phyloP scores from a whole-genome alignment of 2,888 invertebrate species.

The Norana najaformis region DNA sequence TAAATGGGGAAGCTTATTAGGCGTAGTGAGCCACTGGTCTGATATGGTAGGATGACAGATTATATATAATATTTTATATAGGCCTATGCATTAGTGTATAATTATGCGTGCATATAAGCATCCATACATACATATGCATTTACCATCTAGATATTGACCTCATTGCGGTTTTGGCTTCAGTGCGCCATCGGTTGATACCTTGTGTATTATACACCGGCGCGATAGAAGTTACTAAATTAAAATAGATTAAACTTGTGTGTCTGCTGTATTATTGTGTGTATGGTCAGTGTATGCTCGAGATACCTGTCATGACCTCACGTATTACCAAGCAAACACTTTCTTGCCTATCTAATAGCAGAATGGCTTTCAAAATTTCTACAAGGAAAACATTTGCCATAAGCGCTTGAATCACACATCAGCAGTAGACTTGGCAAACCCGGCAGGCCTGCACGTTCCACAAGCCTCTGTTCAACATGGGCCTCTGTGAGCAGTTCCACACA shows the following conservation, averaged over 20 bases:
- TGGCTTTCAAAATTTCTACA: not conserved
- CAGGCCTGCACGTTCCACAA: too few species aligned
- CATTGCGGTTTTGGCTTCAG: too few species aligned
- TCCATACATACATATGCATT: not conserved
- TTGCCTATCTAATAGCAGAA: not conserved
- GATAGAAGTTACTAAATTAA: too few species aligned
- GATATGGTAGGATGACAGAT: not conserved
- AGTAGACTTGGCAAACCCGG: not conserved
- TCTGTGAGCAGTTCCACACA: too few species aligned
- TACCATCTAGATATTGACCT: too few species aligned
- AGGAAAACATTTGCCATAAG: not conserved
- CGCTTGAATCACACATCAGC: not conserved
- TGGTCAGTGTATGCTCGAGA: not conserved
- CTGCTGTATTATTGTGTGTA: not conserved
- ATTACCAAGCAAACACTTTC: not conserved
- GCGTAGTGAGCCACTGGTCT: not conserved
- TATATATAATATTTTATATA: not conserved
- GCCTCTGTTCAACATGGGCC: too few species aligned
- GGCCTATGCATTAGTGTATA: too few species aligned
- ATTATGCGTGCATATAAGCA: not conserved
- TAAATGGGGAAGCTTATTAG: constrained; percentile 13
- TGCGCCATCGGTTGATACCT: too few species aligned
- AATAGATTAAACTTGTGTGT: too few species aligned
- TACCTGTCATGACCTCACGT: not conserved
- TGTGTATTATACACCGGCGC: too few species aligned